Percentiles rank a stretch among this genome's conserved stretches.
phyloP scores from a whole-genome alignment of 2,113 vertebrate species.

The Pyxicephalus adspersus region DNA sequence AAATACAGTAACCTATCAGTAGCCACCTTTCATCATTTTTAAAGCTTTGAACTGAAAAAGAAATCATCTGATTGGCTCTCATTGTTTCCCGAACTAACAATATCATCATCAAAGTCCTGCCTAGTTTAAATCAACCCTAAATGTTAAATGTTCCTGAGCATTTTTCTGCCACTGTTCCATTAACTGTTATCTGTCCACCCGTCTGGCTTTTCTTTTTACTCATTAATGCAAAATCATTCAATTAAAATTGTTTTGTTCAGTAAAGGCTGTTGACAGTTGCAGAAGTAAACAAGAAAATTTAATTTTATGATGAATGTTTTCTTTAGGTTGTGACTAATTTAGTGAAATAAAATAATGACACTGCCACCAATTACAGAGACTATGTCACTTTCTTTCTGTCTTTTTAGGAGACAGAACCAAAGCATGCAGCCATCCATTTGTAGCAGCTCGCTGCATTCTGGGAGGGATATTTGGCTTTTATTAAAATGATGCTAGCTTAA shows the following conservation, averaged over 20 bases:
- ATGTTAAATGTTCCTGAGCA: not conserved
- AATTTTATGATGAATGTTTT: slow-evolving; percentile 49
- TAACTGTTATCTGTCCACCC: not conserved
- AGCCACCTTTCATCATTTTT: too few species aligned
- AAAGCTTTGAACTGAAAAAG: too few species aligned
- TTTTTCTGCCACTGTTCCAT: not conserved
- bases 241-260: slow-evolving; percentile 34
- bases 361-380: slow-evolving; percentile 17
- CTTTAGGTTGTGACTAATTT: slow-evolving; percentile 37
- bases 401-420: not conserved
- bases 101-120: too few species aligned
- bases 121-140: too few species aligned
- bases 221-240: slow-evolving; percentile 43
- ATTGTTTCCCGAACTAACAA: too few species aligned
- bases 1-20: too few species aligned
- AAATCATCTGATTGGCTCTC: too few species aligned
- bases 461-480: not conserved
- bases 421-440: slow-evolving; percentile 15
- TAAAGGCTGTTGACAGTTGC: slow-evolving; percentile 25
- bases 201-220: slow-evolving; percentile 10
- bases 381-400: slow-evolving; percentile 7
- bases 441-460: not conserved
- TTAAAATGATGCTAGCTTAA: too few species aligned
- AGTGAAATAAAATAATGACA: slow-evolving; percentile 29
- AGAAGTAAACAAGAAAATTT: slow-evolving; percentile 26